Evolutionary conservation across 2,797 vertebrate genomes (phyloP).

Genomic region (Sebastes cheni): DNA sequence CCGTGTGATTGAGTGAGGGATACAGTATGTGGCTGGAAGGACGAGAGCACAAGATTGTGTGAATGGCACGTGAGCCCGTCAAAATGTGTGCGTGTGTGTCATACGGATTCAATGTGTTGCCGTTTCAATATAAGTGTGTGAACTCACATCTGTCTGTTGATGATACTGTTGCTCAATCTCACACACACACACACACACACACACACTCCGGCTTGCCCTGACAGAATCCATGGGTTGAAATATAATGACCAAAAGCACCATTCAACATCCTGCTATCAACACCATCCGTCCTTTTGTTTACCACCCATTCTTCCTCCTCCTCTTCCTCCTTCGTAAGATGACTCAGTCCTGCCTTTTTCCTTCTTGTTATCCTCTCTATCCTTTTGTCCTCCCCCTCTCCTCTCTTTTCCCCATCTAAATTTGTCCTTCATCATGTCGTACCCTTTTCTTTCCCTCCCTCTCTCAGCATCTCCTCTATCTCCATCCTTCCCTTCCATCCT

Average conservation of each 20-base stretch:
- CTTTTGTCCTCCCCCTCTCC: background rate
- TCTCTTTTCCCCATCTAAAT: background rate
- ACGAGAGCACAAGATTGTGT: background rate
- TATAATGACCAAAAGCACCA: slow-evolving; percentile 46
- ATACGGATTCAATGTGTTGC: slow-evolving; percentile 25
- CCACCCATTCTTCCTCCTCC: slow-evolving; percentile 39
- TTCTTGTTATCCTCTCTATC: background rate
- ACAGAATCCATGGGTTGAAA: slow-evolving; percentile 49
- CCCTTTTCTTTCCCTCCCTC: background rate
- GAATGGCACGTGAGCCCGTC: slow-evolving; percentile 17
- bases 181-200: background rate
- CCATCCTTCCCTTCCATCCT: background rate
- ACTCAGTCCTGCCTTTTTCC: slow-evolving; percentile 25
- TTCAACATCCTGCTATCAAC: slow-evolving; percentile 52
- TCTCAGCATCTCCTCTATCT: background rate
- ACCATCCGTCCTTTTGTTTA: slow-evolving; percentile 53
- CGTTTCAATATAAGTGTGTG: slow-evolving; percentile 43
- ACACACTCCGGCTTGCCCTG: background rate
- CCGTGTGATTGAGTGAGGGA: slow-evolving; percentile 14
- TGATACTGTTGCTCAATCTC: slow-evolving; percentile 28
- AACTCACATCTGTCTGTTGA: slow-evolving; percentile 54
- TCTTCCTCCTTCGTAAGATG: slow-evolving; percentile 33
- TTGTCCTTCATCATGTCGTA: background rate
- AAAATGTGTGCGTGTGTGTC: background rate
- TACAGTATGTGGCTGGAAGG: slow-evolving; percentile 23